Percentiles rank a stretch among this genome's conserved stretches.
Evolutionary conservation across 2,888 invertebrate species (phyloP).

Genomic region (Ophioninae sp.): DNA sequence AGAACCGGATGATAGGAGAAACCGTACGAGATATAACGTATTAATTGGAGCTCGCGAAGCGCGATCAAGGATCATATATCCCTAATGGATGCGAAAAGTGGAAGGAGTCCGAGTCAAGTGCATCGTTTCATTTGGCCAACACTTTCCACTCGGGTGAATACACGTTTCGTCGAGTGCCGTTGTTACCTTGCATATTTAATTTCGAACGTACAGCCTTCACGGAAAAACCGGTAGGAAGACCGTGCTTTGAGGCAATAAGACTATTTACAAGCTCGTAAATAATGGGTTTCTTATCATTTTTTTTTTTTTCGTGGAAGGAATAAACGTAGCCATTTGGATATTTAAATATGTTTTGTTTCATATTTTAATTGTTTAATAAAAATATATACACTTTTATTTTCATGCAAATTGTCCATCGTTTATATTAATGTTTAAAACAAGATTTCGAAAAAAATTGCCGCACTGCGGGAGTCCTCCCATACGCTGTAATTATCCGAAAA

Average conservation of each 20-base stretch:
- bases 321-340: too few relatives aligned
- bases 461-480: too few relatives aligned
- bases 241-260: slow-evolving; percentile 45
- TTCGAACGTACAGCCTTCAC: slow-evolving; percentile 3
- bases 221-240: background rate
- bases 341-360: too few relatives aligned
- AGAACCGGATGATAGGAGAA: background rate
- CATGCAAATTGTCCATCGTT: too few relatives aligned
- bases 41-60: slow-evolving; percentile 75
- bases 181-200: slow-evolving; percentile 34
- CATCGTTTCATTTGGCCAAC: slow-evolving; percentile 6
- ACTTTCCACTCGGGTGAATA: slow-evolving; percentile 1
- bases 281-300: too few relatives aligned
- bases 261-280: slow-evolving; percentile 44
- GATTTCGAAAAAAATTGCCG: too few relatives aligned
- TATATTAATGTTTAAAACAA: too few relatives aligned
- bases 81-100: slow-evolving; percentile 75
- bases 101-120: slow-evolving; percentile 20
- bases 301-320: too few relatives aligned
- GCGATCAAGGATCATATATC: slow-evolving; percentile 73
- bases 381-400: too few relatives aligned
- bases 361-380: too few relatives aligned
- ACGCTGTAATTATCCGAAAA: too few relatives aligned
- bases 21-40: slow-evolving; percentile 71
- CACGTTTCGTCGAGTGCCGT: slow-evolving; percentile 16